A percentile compares a stretch with the other conserved stretches of the same genome.
These are phyloP conservation scores for Mobula hypostoma DNA, from an alignment of 2,113 vertebrate genomes.

Conservation along the genomic window DNA sequence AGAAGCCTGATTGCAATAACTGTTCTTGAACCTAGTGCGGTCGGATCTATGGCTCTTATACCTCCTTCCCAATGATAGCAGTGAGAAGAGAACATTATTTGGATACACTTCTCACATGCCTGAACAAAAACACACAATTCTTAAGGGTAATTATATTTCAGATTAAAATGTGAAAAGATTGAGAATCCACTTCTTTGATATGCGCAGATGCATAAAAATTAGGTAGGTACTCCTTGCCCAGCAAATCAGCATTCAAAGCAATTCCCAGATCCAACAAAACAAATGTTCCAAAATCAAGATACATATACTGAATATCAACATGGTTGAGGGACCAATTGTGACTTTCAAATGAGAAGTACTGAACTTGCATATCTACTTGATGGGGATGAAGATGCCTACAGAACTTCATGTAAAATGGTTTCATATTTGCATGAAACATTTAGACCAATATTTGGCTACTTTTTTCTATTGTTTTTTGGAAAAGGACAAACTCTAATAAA, in stretches of 20 bases:
- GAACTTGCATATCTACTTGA: background rate
- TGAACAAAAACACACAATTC: background rate
- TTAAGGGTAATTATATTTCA: background rate
- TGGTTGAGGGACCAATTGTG: background rate
- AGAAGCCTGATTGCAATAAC: no score
- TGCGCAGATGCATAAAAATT: no score
- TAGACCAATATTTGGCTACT: background rate
- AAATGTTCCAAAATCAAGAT: no score
- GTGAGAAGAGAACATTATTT: background rate
- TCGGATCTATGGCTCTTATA: no score
- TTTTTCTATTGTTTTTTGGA: background rate
- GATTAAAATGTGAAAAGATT: background rate
- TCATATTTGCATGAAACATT: background rate
- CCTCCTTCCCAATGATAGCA: no score
- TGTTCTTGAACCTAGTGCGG: no score
- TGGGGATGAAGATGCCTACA: background rate
- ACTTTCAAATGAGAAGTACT: background rate
- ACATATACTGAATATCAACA: no score
- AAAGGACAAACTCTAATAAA: background rate
- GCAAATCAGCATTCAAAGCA: no score
- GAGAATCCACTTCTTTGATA: background rate
- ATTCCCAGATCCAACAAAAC: no score
- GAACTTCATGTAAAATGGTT: background rate
- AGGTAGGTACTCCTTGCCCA: no score
- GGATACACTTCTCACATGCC: background rate